Percentiles rank a stretch among this genome's conserved stretches.
These are phyloP conservation scores for Leucosticte australis DNA, from an alignment of 2,113 vertebrate species.

Conservation along the genomic window DNA sequence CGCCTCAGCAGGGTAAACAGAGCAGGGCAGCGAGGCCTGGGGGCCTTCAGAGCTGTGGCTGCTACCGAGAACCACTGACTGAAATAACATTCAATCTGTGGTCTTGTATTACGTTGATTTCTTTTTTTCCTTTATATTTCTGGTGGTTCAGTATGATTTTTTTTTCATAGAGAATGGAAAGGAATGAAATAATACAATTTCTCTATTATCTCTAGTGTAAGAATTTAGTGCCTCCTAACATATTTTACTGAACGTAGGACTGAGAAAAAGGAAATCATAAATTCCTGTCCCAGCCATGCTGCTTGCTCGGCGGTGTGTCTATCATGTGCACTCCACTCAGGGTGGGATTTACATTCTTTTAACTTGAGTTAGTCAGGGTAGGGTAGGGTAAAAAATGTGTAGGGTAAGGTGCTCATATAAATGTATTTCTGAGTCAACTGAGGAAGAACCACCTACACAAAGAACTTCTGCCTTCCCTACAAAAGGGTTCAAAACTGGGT, in stretches of 20 bases:
- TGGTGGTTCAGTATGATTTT: background rate
- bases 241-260: background rate
- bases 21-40: background rate
- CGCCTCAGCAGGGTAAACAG: background rate
- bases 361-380: background rate
- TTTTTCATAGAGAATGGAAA: background rate
- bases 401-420: background rate
- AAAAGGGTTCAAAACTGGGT: background rate
- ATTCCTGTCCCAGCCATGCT: background rate
- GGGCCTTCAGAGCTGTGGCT: background rate
- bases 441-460: background rate
- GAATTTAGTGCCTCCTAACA: background rate
- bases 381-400: background rate
- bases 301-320: background rate
- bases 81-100: background rate
- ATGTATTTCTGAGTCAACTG: background rate
- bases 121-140: background rate
- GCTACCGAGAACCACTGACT: background rate
- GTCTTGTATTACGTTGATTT: background rate
- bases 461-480: background rate
- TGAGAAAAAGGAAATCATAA: background rate
- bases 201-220: background rate
- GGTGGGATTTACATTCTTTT: background rate
- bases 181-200: background rate
- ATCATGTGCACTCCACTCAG: background rate